Evolutionary conservation across 2,797 vertebrate species (phyloP).

Genomic region (Falco berigora): DNA sequence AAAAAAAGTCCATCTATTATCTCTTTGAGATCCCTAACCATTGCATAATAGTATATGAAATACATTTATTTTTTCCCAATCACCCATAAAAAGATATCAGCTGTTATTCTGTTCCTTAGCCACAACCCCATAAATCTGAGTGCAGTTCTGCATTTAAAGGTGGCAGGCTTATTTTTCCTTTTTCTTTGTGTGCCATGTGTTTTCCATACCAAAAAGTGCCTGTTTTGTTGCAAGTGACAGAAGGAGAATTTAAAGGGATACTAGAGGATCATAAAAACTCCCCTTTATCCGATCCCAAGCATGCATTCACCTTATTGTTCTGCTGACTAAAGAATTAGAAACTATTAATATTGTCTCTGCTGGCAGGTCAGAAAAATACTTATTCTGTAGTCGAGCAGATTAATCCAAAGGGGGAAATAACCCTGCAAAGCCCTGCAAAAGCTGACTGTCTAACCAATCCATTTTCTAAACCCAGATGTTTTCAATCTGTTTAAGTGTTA

Average conservation of each 20-base stretch:
- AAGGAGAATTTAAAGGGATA: slow-evolving; percentile 51
- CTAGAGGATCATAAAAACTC: slow-evolving; percentile 38
- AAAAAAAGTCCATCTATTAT: not conserved
- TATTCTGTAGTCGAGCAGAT: slow-evolving; percentile 10
- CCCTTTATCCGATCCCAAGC: slow-evolving; percentile 3
- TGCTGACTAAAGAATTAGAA: slow-evolving; percentile 64
- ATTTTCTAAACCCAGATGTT: slow-evolving; percentile 47
- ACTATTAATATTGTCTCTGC: slow-evolving; percentile 60
- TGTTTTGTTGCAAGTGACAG: slow-evolving; percentile 55
- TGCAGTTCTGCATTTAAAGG: slow-evolving; percentile 6
- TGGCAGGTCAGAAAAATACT: slow-evolving; percentile 64
- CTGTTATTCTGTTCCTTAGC: slow-evolving; percentile 13
- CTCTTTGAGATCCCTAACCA: slow-evolving; percentile 13
- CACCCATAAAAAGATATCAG: slow-evolving; percentile 36
- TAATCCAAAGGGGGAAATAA: slow-evolving; percentile 53
- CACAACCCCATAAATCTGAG: slow-evolving; percentile 44
- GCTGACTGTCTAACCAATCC: slow-evolving; percentile 19
- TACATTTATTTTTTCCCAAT: slow-evolving; percentile 4
- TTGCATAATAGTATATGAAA: slow-evolving; percentile 14
- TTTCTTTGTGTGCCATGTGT: slow-evolving; percentile 36
- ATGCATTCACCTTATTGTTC: slow-evolving; percentile 18
- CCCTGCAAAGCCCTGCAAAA: slow-evolving; percentile 37
- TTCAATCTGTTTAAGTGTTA: slow-evolving; percentile 49
- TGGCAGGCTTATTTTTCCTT: slow-evolving; percentile 38
- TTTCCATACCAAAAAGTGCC: slow-evolving; percentile 48